Conservation (phyloP, 1,140 invertebrate genomes). For the Eulimnadia texana region DNA sequence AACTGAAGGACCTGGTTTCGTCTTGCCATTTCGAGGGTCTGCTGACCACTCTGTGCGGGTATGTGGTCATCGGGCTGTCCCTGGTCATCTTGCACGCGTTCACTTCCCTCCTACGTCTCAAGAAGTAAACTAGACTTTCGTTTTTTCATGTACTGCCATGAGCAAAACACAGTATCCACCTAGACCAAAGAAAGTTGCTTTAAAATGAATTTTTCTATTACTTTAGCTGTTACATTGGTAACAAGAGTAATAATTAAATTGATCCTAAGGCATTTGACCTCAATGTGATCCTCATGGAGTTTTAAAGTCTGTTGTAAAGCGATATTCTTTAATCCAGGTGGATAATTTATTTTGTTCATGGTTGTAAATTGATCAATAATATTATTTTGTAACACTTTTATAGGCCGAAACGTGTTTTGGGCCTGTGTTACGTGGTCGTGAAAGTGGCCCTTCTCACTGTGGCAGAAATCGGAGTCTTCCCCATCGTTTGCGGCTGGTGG, state of each 20-base stretch:
- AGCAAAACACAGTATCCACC: no score
- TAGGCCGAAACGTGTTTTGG: constrained; percentile 61
- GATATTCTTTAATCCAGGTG: no score
- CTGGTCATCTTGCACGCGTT: constrained; percentile 67
- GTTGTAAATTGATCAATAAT: constrained; percentile 12
- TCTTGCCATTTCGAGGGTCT: constrained; percentile 82
- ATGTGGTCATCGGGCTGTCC: constrained; percentile 72
- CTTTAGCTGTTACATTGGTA: no score
- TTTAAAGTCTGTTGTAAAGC: no score
- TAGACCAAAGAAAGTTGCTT: no score
- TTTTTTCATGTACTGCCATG: no score
- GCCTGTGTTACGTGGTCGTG: constrained; percentile 91
- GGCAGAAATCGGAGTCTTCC: constrained; percentile 91
- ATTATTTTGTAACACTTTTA: constrained; percentile 11
- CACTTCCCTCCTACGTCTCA: constrained; percentile 45
- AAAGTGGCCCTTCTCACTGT: constrained; percentile 83
- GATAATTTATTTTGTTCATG: constrained; percentile 12
- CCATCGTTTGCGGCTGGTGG: constrained; percentile 97
- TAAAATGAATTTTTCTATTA: no score
- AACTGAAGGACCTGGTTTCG: constrained; percentile 54
- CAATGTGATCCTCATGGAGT: no score
- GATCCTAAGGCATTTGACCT: no score
- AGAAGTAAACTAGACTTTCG: constrained; percentile 34
- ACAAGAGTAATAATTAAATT: no score
- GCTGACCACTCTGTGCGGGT: constrained; percentile 82